These are phyloP conservation scores for Pedionomus torquatus DNA, from an alignment of 2,113 vertebrate genomes.

Conservation along the genomic window DNA sequence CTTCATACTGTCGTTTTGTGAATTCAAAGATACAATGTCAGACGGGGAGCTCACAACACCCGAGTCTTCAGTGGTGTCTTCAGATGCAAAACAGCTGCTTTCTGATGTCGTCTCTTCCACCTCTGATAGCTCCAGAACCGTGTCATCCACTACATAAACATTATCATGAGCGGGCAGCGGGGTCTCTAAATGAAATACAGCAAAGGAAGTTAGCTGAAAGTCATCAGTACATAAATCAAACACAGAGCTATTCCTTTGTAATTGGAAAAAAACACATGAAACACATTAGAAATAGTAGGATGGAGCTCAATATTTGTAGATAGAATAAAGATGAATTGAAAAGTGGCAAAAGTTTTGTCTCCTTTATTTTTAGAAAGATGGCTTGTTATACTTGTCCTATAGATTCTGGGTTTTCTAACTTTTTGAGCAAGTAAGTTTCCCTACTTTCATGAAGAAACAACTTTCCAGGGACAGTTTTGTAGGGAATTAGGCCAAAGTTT, in stretches of 20 bases:
- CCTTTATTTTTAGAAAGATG: background rate
- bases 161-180: slow-evolving; percentile 64
- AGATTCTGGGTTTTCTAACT: background rate
- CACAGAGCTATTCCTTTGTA: background rate
- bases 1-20: slow-evolving; percentile 77
- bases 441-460: background rate
- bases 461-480: background rate
- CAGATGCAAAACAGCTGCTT: slow-evolving; percentile 86
- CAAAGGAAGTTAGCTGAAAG: slow-evolving; percentile 44
- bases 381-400: background rate
- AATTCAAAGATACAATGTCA: slow-evolving; percentile 81
- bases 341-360: background rate
- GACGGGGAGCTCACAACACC: slow-evolving; percentile 83
- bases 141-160: slow-evolving; percentile 52
- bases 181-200: slow-evolving; percentile 77
- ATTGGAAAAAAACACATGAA: background rate
- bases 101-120: slow-evolving; percentile 84
- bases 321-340: background rate
- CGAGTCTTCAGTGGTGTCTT: slow-evolving; percentile 86
- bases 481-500: background rate
- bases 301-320: background rate
- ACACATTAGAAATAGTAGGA: background rate
- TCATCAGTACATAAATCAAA: background rate
- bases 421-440: background rate
- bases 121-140: slow-evolving; percentile 48